Evolutionary conservation across 1,140 invertebrate genomes (phyloP).

Genomic region (Forficula auricularia): DNA sequence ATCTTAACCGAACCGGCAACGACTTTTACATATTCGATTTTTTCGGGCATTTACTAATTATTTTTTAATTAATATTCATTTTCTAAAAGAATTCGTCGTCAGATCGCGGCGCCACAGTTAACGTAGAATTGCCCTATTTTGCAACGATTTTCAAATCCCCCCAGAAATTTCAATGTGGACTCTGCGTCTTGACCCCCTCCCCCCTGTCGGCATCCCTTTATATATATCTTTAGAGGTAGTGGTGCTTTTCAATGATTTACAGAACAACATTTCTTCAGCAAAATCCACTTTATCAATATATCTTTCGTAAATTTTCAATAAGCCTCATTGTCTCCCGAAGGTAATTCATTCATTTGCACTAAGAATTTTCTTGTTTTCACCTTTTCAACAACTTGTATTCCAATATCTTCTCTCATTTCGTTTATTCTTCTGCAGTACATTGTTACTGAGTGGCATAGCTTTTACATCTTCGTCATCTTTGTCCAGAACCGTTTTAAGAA

Average conservation of each 20-base stretch:
- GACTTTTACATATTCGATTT: too few species aligned
- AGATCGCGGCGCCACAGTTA: too few species aligned
- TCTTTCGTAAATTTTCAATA: conserved; percentile 16
- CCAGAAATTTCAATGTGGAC: too few species aligned
- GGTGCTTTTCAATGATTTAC: conserved; percentile 17
- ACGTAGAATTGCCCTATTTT: too few species aligned
- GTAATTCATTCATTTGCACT: conserved; percentile 14
- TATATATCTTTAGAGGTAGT: conserved; percentile 16
- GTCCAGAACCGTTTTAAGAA: conserved; percentile 17
- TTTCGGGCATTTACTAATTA: too few species aligned
- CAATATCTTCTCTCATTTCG: conserved; percentile 15
- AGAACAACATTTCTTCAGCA: conserved; percentile 13
- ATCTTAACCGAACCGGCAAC: too few species aligned
- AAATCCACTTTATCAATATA: conserved; percentile 15
- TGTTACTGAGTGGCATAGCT: conserved; percentile 16
- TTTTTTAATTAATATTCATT: too few species aligned
- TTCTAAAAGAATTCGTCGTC: too few species aligned
- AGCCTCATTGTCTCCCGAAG: conserved; percentile 14
- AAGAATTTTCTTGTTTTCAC: conserved; percentile 16
- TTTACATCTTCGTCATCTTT: conserved; percentile 8
- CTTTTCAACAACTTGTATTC: conserved; percentile 16
- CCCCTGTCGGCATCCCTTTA: too few species aligned
- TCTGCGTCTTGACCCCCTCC: too few species aligned
- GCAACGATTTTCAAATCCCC: too few species aligned
- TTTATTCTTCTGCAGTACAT: conserved; percentile 16